phyloP scores from a whole-genome alignment of 2,888 invertebrate genomes.

The Dorcus hopei region DNA sequence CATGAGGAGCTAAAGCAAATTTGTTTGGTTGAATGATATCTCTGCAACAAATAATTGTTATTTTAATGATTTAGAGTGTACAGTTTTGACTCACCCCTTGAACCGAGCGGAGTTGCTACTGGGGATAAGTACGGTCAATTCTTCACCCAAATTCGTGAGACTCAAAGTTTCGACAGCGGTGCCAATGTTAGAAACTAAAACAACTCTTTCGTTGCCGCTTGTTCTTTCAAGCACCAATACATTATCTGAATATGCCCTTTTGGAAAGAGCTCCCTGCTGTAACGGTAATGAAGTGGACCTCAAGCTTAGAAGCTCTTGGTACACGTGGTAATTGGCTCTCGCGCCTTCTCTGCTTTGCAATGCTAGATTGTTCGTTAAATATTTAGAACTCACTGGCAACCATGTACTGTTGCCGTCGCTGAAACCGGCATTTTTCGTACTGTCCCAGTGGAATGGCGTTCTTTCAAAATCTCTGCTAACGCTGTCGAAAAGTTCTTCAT shows the following conservation, averaged over 20 bases:
- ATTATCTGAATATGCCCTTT: background rate
- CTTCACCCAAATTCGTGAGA: constrained; percentile 37
- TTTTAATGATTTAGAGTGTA: background rate
- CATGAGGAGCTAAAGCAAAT: background rate
- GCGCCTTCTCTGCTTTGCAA: constrained; percentile 46
- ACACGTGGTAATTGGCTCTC: constrained; percentile 62
- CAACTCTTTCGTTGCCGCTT: constrained; percentile 8
- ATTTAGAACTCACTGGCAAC: constrained; percentile 67
- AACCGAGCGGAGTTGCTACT: background rate
- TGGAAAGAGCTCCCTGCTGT: constrained; percentile 48
- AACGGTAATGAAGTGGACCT: constrained; percentile 52
- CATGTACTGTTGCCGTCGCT: constrained; percentile 53
- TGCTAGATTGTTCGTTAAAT: constrained; percentile 57
- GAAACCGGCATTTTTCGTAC: constrained; percentile 58
- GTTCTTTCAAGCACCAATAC: background rate
- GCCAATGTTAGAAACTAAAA: constrained; percentile 47
- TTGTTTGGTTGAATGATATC: background rate
- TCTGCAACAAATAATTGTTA: background rate
- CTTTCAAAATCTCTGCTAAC: constrained; percentile 70
- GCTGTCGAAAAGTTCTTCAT: constrained; percentile 56
- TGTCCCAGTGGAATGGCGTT: constrained; percentile 80
- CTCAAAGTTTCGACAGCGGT: constrained; percentile 52
- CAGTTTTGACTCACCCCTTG: background rate
- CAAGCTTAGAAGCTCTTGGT: constrained; percentile 56
- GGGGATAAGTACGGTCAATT: background rate